Conservation (phyloP, 1,140 invertebrate genomes). For the Ceratina australensis region DNA sequence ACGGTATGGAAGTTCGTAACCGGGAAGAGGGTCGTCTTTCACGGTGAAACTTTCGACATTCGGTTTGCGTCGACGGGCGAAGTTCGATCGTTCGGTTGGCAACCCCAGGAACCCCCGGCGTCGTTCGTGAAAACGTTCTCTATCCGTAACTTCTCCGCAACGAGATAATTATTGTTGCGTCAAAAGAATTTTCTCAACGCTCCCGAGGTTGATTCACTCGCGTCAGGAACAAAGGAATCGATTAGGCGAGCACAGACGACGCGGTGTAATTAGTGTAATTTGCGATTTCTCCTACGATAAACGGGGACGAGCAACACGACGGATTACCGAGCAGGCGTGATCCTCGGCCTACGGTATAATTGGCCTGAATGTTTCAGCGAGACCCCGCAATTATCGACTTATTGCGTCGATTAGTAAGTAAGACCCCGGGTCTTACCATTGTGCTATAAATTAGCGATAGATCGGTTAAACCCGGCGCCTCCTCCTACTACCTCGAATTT, state of each 20-base stretch:
- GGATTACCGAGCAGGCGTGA: conserved; percentile 13
- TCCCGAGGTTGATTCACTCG: not conserved
- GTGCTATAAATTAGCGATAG: not conserved
- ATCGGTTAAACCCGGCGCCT: not conserved
- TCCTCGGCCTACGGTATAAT: conserved; percentile 25
- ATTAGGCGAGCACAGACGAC: conserved; percentile 9
- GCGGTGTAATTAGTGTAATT: conserved; percentile 29
- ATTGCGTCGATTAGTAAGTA: conserved; percentile 15
- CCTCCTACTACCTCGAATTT: not conserved
- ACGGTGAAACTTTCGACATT: not conserved
- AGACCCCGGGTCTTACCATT: not conserved
- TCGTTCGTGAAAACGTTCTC: conserved; percentile 16
- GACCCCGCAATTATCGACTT: conserved; percentile 9
- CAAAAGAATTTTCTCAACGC: too few species aligned
- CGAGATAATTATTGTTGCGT: too few species aligned
- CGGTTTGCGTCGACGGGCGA: conserved; percentile 10
- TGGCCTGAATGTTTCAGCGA: conserved; percentile 13
- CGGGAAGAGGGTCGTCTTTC: not conserved
- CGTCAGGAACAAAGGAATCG: conserved; percentile 34
- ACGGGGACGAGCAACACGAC: not conserved
- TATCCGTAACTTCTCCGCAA: not conserved
- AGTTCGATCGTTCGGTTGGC: conserved; percentile 24
- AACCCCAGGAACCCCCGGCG: too few species aligned
- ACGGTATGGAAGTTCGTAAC: conserved; percentile 11
- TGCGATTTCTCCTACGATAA: conserved; percentile 34